These are phyloP conservation scores for Parthenolecanium corni DNA, from an alignment of 2,888 invertebrate species.

Conservation along the genomic window DNA sequence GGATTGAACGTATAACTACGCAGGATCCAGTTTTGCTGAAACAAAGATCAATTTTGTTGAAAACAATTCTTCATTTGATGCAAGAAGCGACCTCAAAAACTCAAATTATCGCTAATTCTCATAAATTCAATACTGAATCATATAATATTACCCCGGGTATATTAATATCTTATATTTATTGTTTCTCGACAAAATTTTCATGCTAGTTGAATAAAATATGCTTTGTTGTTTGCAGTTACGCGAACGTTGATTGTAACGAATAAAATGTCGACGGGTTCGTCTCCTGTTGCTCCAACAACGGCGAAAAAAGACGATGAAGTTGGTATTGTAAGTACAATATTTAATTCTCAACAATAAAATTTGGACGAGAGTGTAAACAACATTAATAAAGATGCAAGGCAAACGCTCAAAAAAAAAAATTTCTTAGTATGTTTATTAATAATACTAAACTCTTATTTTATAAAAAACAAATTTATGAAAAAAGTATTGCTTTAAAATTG, in stretches of 20 bases:
- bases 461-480: neutral
- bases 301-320: constrained; percentile 10
- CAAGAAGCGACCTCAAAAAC: constrained; percentile 29
- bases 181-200: neutral
- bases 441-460: no score
- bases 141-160: constrained; percentile 5
- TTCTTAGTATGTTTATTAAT: no score
- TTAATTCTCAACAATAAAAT: neutral
- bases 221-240: constrained; percentile 1
- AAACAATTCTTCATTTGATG: constrained; percentile 31
- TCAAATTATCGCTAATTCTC: neutral
- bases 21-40: constrained; percentile 23
- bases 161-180: neutral
- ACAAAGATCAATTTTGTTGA: constrained; percentile 29
- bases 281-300: neutral
- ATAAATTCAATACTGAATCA: neutral
- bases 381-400: no score
- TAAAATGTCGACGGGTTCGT: constrained; percentile 6
- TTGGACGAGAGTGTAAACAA: no score
- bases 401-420: no score
- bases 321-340: neutral
- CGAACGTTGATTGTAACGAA: constrained; percentile 18
- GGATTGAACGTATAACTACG: constrained; percentile 28
- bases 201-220: neutral
- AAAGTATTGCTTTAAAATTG: neutral